These are phyloP conservation scores for Sympetrum striolatum DNA, from an alignment of 2,888 invertebrate genomes.

Conservation along the genomic window DNA sequence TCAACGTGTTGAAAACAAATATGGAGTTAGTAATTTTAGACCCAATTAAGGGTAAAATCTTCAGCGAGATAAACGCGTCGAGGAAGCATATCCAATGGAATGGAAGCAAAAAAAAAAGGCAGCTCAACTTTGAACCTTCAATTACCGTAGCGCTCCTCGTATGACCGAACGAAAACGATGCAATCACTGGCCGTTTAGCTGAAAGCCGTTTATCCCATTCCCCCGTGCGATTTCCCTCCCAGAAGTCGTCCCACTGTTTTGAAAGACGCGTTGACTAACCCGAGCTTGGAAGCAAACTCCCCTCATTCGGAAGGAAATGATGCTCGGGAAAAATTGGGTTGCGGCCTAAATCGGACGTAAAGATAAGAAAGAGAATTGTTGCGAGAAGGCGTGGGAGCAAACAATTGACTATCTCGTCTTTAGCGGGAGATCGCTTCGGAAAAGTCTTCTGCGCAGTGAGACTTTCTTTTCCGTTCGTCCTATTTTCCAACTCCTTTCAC, in stretches of 20 bases:
- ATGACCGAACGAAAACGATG: neutral
- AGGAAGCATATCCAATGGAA: neutral
- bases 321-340: neutral
- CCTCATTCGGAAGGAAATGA: neutral
- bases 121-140: neutral
- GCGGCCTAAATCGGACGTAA: neutral
- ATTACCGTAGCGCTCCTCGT: neutral
- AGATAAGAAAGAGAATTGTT: neutral
- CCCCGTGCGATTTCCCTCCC: neutral
- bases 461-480: neutral
- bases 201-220: neutral
- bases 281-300: neutral
- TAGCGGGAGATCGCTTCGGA: neutral
- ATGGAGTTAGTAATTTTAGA: too few species aligned
- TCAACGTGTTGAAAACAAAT: too few species aligned
- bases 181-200: too few species aligned
- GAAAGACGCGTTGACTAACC: neutral
- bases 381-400: neutral
- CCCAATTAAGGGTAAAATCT: too few species aligned
- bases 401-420: neutral
- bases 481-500: neutral
- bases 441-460: neutral
- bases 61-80: neutral
- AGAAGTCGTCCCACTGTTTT: neutral
- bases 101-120: neutral